phyloP scores from a whole-genome alignment of 2,113 vertebrate species.

The Callocephalon fimbriatum region DNA sequence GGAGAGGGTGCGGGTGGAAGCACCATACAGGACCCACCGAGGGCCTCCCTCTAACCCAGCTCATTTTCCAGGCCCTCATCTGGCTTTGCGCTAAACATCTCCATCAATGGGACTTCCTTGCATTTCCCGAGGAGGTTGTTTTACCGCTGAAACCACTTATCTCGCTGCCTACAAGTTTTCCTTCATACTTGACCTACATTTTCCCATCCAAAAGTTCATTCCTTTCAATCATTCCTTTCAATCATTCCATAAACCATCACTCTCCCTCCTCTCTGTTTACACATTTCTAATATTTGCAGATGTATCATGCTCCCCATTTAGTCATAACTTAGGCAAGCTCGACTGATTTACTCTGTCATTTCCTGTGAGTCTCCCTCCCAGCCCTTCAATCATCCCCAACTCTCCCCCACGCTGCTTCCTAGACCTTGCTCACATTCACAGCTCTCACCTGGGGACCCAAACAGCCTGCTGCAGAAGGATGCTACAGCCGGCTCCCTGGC shows the following conservation, averaged over 20 bases:
- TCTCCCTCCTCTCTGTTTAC: slow-evolving; percentile 54
- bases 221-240: slow-evolving; percentile 59
- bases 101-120: not conserved
- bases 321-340: slow-evolving; percentile 10
- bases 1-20: not conserved
- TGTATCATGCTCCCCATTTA: slow-evolving; percentile 4
- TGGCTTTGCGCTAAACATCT: not conserved
- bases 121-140: not conserved
- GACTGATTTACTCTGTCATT: slow-evolving; percentile 11
- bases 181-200: slow-evolving; percentile 59
- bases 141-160: not conserved
- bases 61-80: not conserved
- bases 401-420: not conserved
- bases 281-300: slow-evolving; percentile 53
- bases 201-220: slow-evolving; percentile 59
- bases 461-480: not conserved
- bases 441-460: not conserved
- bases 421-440: not conserved
- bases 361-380: not conserved
- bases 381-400: not conserved
- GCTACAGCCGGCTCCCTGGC: not conserved
- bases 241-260: slow-evolving; percentile 22
- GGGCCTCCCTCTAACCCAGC: not conserved
- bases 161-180: not conserved
- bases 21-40: not conserved